phyloP scores from a whole-genome alignment of 2,113 vertebrate species.

The Odontesthes bonariensis region DNA sequence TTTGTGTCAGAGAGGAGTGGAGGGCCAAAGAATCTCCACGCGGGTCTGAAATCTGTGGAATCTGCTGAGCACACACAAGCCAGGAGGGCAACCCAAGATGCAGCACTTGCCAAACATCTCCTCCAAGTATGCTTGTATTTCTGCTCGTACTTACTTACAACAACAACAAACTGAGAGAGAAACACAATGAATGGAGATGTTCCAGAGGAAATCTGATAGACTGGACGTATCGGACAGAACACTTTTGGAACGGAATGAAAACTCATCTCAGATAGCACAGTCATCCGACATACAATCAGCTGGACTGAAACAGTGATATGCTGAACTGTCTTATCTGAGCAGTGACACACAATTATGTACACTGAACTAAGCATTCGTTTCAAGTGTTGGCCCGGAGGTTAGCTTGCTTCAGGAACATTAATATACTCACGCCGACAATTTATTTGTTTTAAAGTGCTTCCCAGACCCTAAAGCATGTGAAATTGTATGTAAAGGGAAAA shows the following conservation, averaged over 20 bases:
- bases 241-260: constrained; percentile 1
- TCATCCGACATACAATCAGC: not conserved
- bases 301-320: not conserved
- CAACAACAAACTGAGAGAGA: not conserved
- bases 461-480: not conserved
- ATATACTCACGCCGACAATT: constrained; percentile 11
- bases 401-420: constrained; percentile 7
- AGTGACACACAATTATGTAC: not conserved
- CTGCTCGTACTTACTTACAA: not conserved
- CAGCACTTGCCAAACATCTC: constrained; percentile 17
- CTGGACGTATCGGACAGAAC: not conserved
- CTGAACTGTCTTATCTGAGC: constrained; percentile 2
- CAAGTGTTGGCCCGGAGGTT: not conserved
- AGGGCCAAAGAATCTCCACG: constrained; percentile 66
- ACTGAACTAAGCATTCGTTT: constrained; percentile 16
- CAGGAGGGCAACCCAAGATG: constrained; percentile 19
- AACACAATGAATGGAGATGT: too few species aligned
- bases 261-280: not conserved
- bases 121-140: not conserved
- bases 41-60: constrained; percentile 72
- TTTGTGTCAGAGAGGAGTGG: constrained; percentile 54
- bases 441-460: constrained; percentile 21
- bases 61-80: constrained; percentile 74
- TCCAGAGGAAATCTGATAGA: not conserved
- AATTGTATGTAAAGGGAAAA: not conserved